These are phyloP conservation scores for Syngnathus floridae DNA, from an alignment of 2,113 vertebrate species.

Conservation along the genomic window DNA sequence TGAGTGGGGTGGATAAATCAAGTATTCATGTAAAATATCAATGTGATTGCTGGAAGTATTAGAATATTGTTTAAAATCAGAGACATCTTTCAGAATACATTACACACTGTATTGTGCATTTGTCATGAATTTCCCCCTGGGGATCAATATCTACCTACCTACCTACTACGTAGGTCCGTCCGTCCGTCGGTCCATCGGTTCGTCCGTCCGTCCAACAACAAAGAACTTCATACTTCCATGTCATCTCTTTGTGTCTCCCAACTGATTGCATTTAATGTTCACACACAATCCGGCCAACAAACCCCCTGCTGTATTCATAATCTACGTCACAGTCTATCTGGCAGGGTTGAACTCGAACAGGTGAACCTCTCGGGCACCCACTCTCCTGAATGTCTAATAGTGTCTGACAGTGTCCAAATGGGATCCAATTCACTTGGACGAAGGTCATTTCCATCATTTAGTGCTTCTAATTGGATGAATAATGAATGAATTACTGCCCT, in stretches of 20 bases:
- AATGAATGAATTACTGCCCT: constrained; percentile 53
- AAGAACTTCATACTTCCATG: constrained; percentile 7
- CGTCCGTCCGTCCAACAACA: background rate
- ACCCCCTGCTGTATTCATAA: background rate
- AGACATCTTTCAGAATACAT: no score
- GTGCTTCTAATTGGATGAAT: constrained; percentile 60
- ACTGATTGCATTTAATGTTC: background rate
- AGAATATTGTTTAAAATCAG: no score
- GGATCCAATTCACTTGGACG: constrained; percentile 56
- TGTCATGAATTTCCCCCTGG: no score
- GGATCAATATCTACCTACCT: no score
- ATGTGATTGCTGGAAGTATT: no score
- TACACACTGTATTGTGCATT: no score
- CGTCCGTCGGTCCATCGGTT: no score
- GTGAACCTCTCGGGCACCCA: constrained; percentile 50
- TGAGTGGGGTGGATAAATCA: no score
- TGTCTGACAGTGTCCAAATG: constrained; percentile 66
- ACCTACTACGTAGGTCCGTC: no score
- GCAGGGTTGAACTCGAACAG: constrained; percentile 33
- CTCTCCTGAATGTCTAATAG: constrained; percentile 50
- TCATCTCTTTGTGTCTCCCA: constrained; percentile 7
- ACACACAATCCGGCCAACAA: constrained; percentile 1
- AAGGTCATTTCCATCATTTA: constrained; percentile 65
- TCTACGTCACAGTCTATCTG: constrained; percentile 37
- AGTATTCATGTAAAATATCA: no score